Evolutionary conservation across 2,797 vertebrate species (phyloP).

Genomic region (Taenioides sp.): DNA sequence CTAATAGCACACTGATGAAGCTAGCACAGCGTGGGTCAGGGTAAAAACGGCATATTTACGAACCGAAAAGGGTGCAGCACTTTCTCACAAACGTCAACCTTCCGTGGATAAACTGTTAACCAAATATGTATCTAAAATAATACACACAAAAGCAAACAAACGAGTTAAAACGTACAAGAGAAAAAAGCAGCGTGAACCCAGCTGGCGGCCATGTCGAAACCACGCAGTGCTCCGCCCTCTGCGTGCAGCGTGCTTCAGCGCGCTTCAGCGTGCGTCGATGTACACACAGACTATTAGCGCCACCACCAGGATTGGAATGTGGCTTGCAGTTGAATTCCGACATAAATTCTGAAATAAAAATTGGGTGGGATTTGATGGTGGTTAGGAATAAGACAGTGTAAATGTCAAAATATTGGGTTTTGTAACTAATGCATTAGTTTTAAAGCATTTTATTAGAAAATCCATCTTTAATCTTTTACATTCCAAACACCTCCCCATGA

Average conservation of each 20-base stretch:
- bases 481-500: background rate
- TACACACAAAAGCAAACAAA: background rate
- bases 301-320: background rate
- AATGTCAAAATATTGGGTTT: too few relatives aligned
- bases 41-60: slow-evolving; percentile 11
- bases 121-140: background rate
- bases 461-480: too few relatives aligned
- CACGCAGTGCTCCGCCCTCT: slow-evolving; percentile 31
- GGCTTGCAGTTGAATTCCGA: background rate
- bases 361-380: too few relatives aligned
- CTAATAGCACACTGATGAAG: slow-evolving; percentile 20
- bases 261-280: slow-evolving; percentile 11
- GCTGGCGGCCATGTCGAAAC: slow-evolving; percentile 57
- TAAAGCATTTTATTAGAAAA: too few relatives aligned
- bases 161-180: background rate
- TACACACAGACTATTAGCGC: background rate
- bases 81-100: accelerated
- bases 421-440: too few relatives aligned
- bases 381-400: too few relatives aligned
- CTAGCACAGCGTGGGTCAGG: slow-evolving; percentile 49
- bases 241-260: slow-evolving; percentile 32
- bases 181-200: slow-evolving; percentile 29
- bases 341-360: too few relatives aligned
- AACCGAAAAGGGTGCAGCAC: background rate
- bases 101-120: too few relatives aligned